Evolutionary conservation across 1,140 invertebrate species (phyloP), one percentile per base, ranked within the genome.

Genomic region (Berghia stephanieae): DNA sequence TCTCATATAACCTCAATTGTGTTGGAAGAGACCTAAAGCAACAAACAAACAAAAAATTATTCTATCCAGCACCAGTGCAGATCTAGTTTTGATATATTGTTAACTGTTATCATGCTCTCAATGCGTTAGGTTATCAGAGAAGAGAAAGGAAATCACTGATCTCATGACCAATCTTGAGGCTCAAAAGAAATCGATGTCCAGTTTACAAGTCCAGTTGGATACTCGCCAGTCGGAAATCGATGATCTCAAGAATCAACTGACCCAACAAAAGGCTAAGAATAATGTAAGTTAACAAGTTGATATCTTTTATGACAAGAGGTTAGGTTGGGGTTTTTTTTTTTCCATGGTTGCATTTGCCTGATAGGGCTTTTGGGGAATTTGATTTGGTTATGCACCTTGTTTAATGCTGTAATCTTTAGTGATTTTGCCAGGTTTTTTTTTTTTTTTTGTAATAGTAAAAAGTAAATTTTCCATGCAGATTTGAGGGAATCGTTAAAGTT

Each of bases 211-310:
- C 24, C 74, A 76, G 63, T 16, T 84, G 36, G 78, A 79, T 16
- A 75, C 34, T 13, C 79, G 78, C 70, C 72, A 34, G 38, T 55
- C 78, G 49, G 79, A 84, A 67, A 57, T 85, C 10, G 21, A 55
- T 27, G 79, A 79, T 24, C 40, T 87, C 44, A 72, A 81, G 69
- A 67, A 81, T 43, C 81, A 87, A 24, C 34, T 86, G 8, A 81
- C 82, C 44, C 76, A 75, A 46, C 85, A 86, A 72, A 86, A 84
- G 43, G 81, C 85, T 63, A 86, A 86, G 80, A 87, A 87, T 82
- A 84, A 87, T 85, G 86, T 87, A 80, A 84, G 85, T 83, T 6
- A 31, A 18, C 27, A 21, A 63, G 8, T 16, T 63, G 13, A 18
- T 63, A 18, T 63, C 27, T 63, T 63, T 63, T 63, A 8, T 13